Conservation (phyloP, 2,888 invertebrate genomes). For the Cryptocephalus moraei region DNA sequence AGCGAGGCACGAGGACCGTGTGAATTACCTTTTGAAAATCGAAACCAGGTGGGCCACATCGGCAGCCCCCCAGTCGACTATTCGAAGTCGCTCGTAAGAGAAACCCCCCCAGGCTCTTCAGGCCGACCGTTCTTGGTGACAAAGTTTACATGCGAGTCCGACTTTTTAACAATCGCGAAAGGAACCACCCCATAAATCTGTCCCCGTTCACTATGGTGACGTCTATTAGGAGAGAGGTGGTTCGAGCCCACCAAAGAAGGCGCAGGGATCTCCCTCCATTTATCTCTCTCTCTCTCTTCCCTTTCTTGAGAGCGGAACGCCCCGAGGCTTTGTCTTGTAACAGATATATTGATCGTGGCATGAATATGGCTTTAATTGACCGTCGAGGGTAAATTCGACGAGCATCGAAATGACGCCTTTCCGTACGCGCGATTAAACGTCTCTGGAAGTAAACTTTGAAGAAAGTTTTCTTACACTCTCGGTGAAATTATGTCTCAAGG, state of each 20-base stretch:
- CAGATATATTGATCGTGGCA: slow-evolving; percentile 29
- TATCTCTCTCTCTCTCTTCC: slow-evolving; percentile 1
- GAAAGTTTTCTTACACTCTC: too few species aligned
- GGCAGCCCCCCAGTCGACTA: slow-evolving; percentile 12
- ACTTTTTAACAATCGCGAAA: slow-evolving; percentile 22
- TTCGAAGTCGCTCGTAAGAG: neutral
- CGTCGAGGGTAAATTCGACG: slow-evolving; percentile 23
- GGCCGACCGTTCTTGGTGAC: slow-evolving; percentile 13
- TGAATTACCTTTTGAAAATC: slow-evolving; percentile 25
- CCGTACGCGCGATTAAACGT: too few species aligned
- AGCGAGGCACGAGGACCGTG: slow-evolving; percentile 27
- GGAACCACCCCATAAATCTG: slow-evolving; percentile 8
- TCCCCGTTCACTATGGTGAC: slow-evolving; percentile 23
- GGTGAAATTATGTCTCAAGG: too few species aligned
- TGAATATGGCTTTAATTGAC: slow-evolving; percentile 33
- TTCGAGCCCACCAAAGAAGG: slow-evolving; percentile 21
- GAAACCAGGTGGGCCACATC: slow-evolving; percentile 29
- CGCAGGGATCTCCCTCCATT: neutral
- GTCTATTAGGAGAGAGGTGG: slow-evolving; percentile 21
- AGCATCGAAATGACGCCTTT: too few species aligned
- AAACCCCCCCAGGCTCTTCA: neutral
- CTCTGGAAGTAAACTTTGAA: too few species aligned
- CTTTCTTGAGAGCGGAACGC: slow-evolving; percentile 17
- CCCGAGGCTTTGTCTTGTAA: slow-evolving; percentile 18
- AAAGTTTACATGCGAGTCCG: slow-evolving; percentile 21